phyloP scores from a whole-genome alignment of 2,797 vertebrate genomes.

The Sphaeramia orbicularis region DNA sequence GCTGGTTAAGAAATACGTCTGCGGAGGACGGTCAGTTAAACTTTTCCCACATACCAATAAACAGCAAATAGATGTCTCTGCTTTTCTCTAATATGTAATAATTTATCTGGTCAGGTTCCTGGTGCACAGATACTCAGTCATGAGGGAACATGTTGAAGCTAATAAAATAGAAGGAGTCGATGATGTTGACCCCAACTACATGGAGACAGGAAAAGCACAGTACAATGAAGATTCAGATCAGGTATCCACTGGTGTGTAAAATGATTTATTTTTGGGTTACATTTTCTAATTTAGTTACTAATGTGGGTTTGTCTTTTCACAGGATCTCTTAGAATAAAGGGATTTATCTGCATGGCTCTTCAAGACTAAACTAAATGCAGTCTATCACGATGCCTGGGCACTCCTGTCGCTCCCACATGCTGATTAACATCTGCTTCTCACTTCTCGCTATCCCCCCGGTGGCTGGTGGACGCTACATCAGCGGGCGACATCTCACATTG shows the following conservation, averaged over 20 bases:
- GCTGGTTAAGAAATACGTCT: slow-evolving; percentile 94
- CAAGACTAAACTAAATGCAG: slow-evolving; percentile 41
- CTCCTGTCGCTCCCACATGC: slow-evolving; percentile 56
- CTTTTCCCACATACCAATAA: background rate
- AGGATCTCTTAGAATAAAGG: slow-evolving; percentile 85
- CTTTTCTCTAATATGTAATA: slow-evolving; percentile 8
- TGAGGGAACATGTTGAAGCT: slow-evolving; percentile 90
- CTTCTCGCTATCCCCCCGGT: slow-evolving; percentile 55
- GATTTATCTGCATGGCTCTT: slow-evolving; percentile 25
- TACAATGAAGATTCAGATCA: slow-evolving; percentile 96
- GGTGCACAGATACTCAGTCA: slow-evolving; percentile 93
- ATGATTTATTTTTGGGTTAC: background rate
- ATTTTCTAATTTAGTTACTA: too few relatives aligned
- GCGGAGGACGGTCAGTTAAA: slow-evolving; percentile 91
- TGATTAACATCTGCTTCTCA: slow-evolving; percentile 69
- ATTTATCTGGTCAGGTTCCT: slow-evolving; percentile 86
- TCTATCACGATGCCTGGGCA: slow-evolving; percentile 48
- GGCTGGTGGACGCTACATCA: slow-evolving; percentile 54
- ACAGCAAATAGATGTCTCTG: background rate
- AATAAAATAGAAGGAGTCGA: slow-evolving; percentile 90
- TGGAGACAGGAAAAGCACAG: slow-evolving; percentile 80
- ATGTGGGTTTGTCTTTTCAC: slow-evolving; percentile 40
- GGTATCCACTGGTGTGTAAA: slow-evolving; percentile 72
- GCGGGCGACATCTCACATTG: slow-evolving; percentile 23
- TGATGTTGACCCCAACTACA: slow-evolving; percentile 79